A percentile compares a stretch with the other conserved stretches of the same genome.
Evolutionary conservation across 2,888 invertebrate genomes (phyloP).

Genomic region (Epinotia demarniana): DNA sequence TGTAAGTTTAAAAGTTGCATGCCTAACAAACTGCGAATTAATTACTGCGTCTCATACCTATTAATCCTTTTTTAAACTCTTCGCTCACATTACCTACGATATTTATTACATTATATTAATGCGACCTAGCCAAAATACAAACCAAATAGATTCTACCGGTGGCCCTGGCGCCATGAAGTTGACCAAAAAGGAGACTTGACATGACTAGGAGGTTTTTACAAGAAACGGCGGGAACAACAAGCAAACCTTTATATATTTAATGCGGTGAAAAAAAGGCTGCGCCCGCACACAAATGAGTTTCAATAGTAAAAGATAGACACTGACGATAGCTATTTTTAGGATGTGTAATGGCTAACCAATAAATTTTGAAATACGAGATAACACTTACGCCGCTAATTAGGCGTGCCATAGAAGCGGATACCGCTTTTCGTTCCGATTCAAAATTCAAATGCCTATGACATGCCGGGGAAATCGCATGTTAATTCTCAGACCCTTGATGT

Average conservation of each 20-base stretch:
- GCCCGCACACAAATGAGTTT: background rate
- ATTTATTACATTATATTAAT: background rate
- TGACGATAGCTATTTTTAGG: background rate
- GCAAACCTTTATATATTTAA: background rate
- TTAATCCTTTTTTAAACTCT: background rate
- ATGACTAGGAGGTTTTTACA: background rate
- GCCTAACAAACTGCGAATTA: background rate
- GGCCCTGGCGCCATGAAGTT: background rate
- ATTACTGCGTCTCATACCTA: background rate
- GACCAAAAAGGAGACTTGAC: background rate
- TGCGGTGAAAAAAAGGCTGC: background rate
- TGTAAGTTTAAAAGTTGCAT: background rate
- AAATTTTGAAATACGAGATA: background rate
- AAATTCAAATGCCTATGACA: background rate
- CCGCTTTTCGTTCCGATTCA: background rate
- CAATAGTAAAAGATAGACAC: background rate
- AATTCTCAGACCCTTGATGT: background rate
- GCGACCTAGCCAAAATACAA: background rate
- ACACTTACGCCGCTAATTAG: background rate
- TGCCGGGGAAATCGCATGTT: background rate
- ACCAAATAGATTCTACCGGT: background rate
- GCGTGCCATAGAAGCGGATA: background rate
- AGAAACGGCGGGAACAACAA: background rate
- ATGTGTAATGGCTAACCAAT: background rate
- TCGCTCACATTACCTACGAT: too few species aligned